Conservation (phyloP, 2,888 invertebrate genomes). For the Phrixothrix hirtus region DNA sequence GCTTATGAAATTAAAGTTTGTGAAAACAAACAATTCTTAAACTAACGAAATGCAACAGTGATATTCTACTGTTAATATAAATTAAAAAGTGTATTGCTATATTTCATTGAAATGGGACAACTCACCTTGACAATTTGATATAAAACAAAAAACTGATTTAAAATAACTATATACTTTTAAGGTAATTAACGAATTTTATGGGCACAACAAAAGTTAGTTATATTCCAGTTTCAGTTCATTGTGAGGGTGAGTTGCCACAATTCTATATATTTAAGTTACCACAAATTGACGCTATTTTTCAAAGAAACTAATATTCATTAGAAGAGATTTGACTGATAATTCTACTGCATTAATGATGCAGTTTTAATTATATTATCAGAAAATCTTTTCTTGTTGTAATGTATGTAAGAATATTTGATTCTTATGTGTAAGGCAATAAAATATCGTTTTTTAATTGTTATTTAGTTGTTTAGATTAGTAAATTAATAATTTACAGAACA, state of each 20-base stretch:
- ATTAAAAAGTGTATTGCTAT: too few species aligned
- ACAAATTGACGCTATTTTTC: constrained; percentile 23
- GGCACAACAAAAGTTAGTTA: too few species aligned
- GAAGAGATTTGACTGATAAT: constrained; percentile 3
- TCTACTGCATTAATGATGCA: neutral
- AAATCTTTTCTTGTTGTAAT: neutral
- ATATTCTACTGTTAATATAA: constrained; percentile 21
- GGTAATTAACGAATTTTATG: too few species aligned
- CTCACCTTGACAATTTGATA: too few species aligned
- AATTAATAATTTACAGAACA: constrained; percentile 4
- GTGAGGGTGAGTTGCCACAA: too few species aligned
- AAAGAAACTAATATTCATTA: constrained; percentile 14
- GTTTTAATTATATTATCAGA: neutral
- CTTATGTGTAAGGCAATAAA: constrained; percentile 7
- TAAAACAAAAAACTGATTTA: too few species aligned
- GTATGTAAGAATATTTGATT: neutral
- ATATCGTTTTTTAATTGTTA: neutral
- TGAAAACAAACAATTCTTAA: constrained; percentile 16
- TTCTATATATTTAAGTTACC: too few species aligned
- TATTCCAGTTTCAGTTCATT: too few species aligned
- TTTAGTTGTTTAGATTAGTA: too few species aligned
- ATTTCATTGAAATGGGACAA: too few species aligned
- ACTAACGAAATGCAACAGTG: constrained; percentile 25
- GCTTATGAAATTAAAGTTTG: constrained; percentile 10
- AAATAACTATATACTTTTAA: too few species aligned